These are phyloP conservation scores for Calliphora vomitoria DNA, from an alignment of 2,888 invertebrate genomes.

Conservation along the genomic window DNA sequence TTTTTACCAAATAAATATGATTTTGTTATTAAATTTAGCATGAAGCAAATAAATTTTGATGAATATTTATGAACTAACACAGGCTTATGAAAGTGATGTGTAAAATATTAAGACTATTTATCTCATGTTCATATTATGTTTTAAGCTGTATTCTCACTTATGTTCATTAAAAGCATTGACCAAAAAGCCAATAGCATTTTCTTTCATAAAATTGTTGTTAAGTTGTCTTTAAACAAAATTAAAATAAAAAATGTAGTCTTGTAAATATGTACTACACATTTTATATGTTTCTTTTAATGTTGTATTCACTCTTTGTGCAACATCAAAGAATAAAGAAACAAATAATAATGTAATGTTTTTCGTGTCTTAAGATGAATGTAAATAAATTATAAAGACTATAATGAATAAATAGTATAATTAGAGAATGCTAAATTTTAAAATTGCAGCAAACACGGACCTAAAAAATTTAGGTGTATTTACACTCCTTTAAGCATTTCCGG, in stretches of 20 bases:
- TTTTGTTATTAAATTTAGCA: background rate
- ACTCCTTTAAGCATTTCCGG: too few species aligned
- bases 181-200: constrained; percentile 21
- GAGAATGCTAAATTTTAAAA: background rate
- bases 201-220: constrained; percentile 6
- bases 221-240: background rate
- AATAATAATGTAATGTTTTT: background rate
- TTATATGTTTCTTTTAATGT: background rate
- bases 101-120: background rate
- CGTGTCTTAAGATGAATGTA: background rate
- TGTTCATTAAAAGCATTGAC: background rate
- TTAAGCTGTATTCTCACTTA: background rate
- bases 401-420: background rate
- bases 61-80: background rate
- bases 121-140: background rate
- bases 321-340: background rate
- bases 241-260: background rate
- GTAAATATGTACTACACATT: background rate
- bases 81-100: background rate
- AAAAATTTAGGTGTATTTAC: too few species aligned
- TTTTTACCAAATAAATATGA: background rate
- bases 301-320: background rate
- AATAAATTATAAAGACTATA: background rate
- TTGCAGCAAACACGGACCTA: too few species aligned
- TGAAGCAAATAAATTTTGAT: constrained; percentile 3